Percentiles rank a stretch among this genome's conserved stretches.
Conservation (phyloP, 1,140 invertebrate genomes). For the Drosophila virilis region DNA sequence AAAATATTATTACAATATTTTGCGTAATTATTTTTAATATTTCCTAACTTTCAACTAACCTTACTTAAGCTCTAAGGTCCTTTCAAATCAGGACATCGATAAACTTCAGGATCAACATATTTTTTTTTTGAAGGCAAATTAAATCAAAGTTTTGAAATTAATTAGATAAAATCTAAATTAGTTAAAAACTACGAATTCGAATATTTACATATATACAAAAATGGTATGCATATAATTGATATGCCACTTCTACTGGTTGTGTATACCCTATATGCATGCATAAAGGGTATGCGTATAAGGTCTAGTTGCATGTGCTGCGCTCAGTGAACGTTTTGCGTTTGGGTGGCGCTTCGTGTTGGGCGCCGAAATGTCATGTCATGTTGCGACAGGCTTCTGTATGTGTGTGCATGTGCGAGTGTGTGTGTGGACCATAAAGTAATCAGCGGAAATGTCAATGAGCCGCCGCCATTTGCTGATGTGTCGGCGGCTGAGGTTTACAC, state of each 20-base stretch:
- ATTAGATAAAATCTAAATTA: too few relatives aligned
- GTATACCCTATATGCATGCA: neutral
- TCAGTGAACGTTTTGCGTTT: neutral
- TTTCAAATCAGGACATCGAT: too few relatives aligned
- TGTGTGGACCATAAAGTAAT: slow-evolving; percentile 73
- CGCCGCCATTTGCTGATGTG: slow-evolving; percentile 81
- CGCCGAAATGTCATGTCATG: slow-evolving; percentile 75
- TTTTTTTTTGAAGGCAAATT: too few relatives aligned
- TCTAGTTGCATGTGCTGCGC: neutral
- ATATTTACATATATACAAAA: too few relatives aligned
- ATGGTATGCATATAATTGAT: too few relatives aligned
- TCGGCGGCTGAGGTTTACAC: slow-evolving; percentile 77
- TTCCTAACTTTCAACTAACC: too few relatives aligned
- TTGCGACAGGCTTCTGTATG: slow-evolving; percentile 64
- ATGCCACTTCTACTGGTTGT: neutral
- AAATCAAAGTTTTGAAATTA: too few relatives aligned
- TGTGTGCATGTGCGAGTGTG: slow-evolving; percentile 10
- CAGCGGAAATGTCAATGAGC: slow-evolving; percentile 81
- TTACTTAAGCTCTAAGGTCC: too few relatives aligned
- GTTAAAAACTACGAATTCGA: too few relatives aligned
- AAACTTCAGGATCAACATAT: too few relatives aligned
- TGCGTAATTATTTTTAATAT: too few relatives aligned
- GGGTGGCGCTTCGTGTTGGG: slow-evolving; percentile 15
- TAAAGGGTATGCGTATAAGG: neutral
- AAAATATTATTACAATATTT: too few relatives aligned